These are phyloP conservation scores for Drosophila kepulauana DNA, from an alignment of 1,140 invertebrate genomes.

Conservation along the genomic window DNA sequence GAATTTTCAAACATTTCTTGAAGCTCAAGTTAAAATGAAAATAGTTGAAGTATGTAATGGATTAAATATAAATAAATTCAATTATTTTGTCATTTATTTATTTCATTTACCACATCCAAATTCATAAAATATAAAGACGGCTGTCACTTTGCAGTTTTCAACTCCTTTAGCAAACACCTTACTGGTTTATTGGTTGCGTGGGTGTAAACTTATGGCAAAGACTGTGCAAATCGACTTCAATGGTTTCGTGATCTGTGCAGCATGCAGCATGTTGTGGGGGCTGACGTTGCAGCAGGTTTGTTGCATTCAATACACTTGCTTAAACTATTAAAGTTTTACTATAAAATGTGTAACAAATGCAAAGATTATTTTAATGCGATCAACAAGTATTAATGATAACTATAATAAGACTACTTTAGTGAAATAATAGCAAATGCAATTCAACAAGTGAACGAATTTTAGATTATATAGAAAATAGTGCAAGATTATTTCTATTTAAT, in stretches of 20 bases:
- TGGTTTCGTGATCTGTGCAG: slow-evolving; percentile 13
- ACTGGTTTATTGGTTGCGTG: slow-evolving; percentile 22
- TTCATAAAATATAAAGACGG: neutral
- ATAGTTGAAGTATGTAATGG: too few relatives aligned
- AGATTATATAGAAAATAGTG: too few relatives aligned
- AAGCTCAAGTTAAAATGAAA: too few relatives aligned
- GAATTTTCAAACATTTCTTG: too few relatives aligned
- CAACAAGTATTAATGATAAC: neutral
- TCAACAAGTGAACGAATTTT: too few relatives aligned
- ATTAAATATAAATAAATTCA: too few relatives aligned
- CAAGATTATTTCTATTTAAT: too few relatives aligned
- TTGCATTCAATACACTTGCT: slow-evolving; percentile 6
- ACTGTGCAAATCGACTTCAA: slow-evolving; percentile 6
- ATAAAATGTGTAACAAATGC: neutral
- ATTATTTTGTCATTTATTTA: too few relatives aligned
- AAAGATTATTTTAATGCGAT: neutral
- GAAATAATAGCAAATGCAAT: too few relatives aligned
- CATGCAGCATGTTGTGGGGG: slow-evolving; percentile 49
- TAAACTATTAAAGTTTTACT: neutral
- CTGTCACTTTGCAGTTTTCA: neutral
- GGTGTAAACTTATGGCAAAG: slow-evolving; percentile 44
- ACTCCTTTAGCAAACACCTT: slow-evolving; percentile 13
- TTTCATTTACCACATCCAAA: neutral
- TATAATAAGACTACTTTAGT: neutral
- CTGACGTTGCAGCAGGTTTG: slow-evolving; percentile 33